Conservation (phyloP, 2,888 invertebrate species). For the Stegana nigrithorax region DNA sequence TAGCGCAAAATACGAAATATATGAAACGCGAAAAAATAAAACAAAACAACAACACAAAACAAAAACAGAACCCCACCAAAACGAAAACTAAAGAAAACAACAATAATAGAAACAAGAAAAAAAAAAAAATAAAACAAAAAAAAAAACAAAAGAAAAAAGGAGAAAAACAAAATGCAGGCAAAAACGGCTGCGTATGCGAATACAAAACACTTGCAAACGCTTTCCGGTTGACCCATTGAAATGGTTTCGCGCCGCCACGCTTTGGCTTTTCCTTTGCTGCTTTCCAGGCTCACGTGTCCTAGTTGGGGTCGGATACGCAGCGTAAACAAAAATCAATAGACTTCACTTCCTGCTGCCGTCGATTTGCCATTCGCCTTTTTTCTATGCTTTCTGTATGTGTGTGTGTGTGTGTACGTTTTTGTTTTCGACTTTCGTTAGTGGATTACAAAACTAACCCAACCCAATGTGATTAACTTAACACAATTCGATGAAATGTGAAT, state of each 20-base stretch:
- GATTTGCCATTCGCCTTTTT: no score
- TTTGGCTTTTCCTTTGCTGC: not conserved
- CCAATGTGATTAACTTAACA: not conserved
- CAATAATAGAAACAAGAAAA: not conserved
- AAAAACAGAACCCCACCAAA: no score
- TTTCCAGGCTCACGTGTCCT: not conserved
- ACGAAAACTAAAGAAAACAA: no score
- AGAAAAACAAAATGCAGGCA: no score
- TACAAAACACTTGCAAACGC: conserved; percentile 32
- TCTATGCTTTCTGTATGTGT: no score
- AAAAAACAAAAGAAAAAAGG: no score
- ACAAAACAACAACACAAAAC: not conserved
- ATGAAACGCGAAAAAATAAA: conserved; percentile 5
- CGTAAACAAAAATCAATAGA: conserved; percentile 12
- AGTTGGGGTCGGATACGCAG: not conserved
- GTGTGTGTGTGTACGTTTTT: not conserved
- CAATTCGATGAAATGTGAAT: conserved; percentile 3
- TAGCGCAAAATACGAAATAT: conserved; percentile 35
- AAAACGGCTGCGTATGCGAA: no score
- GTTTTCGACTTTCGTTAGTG: not conserved
- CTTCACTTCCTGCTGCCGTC: not conserved
- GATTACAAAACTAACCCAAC: conserved; percentile 5
- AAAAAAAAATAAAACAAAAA: no score
- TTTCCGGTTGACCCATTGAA: conserved; percentile 41
- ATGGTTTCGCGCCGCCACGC: not conserved